A percentile compares a stretch with the other conserved stretches of the same genome.
Conservation (phyloP, 1,140 invertebrate genomes). For the Rhyzopertha dominica region DNA sequence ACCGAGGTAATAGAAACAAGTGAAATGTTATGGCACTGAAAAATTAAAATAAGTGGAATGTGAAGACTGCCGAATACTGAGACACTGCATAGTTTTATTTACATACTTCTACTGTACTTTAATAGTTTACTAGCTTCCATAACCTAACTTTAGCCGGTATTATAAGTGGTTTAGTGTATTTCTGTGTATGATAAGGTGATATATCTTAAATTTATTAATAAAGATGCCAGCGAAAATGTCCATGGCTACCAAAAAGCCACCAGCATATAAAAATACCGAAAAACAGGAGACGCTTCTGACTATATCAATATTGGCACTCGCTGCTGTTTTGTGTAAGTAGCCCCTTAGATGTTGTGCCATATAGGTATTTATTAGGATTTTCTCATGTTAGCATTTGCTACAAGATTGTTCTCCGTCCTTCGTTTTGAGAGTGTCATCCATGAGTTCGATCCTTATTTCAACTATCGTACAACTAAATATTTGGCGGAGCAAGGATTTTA, state of each 20-base stretch:
- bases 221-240: no score
- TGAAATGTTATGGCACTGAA: no score
- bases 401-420: constrained; percentile 91
- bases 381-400: constrained; percentile 95
- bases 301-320: constrained; percentile 83
- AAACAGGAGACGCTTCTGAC: constrained; percentile 95
- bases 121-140: no score
- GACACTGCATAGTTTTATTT: no score
- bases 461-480: constrained; percentile 94
- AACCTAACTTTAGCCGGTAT: no score
- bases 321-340: constrained; percentile 87
- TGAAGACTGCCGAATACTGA: no score
- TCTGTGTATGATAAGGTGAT: no score
- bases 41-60: no score
- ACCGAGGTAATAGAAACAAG: no score
- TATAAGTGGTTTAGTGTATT: no score
- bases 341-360: constrained; percentile 16
- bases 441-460: constrained; percentile 99
- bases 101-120: no score
- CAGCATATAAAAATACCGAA: constrained; percentile 57
- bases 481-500: constrained; percentile 96
- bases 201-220: no score
- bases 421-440: constrained; percentile 97
- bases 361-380: constrained; percentile 32
- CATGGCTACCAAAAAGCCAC: constrained; percentile 44